phyloP scores from a whole-genome alignment of 2,888 invertebrate species.

The Plagodis pulveraria region DNA sequence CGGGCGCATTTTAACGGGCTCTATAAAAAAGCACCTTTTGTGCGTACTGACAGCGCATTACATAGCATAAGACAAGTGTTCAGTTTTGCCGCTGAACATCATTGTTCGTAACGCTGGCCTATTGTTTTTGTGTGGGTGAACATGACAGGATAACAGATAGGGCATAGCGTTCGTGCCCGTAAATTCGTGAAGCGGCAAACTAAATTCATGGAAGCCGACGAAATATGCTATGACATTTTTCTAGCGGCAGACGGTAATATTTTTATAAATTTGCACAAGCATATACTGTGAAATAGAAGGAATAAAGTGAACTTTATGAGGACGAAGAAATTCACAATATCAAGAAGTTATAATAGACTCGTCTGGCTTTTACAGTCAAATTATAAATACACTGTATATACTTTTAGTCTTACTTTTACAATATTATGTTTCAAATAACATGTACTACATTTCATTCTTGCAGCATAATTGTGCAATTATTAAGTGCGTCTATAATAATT shows the following conservation, averaged over 20 bases:
- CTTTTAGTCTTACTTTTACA: too few relatives aligned
- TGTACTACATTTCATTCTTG: too few relatives aligned
- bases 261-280: slow-evolving; percentile 1
- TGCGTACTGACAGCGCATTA: slow-evolving; percentile 75
- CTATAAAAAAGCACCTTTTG: slow-evolving; percentile 70
- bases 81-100: slow-evolving; percentile 60
- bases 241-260: slow-evolving; percentile 3
- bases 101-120: slow-evolving; percentile 58
- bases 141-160: slow-evolving; percentile 41
- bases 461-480: too few relatives aligned
- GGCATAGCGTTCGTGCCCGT: slow-evolving; percentile 7
- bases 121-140: slow-evolving; percentile 53
- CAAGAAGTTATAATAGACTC: not conserved
- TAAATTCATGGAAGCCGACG: slow-evolving; percentile 11
- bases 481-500: too few relatives aligned
- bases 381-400: too few relatives aligned
- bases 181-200: slow-evolving; percentile 12
- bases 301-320: slow-evolving; percentile 27
- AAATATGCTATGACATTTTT: slow-evolving; percentile 6
- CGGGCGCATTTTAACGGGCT: slow-evolving; percentile 76
- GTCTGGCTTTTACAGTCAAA: not conserved
- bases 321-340: slow-evolving; percentile 27
- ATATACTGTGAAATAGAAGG: slow-evolving; percentile 9
- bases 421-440: too few relatives aligned
- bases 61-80: slow-evolving; percentile 77